phyloP scores from a whole-genome alignment of 2,113 vertebrate genomes.

The Paedocypris sp. region DNA sequence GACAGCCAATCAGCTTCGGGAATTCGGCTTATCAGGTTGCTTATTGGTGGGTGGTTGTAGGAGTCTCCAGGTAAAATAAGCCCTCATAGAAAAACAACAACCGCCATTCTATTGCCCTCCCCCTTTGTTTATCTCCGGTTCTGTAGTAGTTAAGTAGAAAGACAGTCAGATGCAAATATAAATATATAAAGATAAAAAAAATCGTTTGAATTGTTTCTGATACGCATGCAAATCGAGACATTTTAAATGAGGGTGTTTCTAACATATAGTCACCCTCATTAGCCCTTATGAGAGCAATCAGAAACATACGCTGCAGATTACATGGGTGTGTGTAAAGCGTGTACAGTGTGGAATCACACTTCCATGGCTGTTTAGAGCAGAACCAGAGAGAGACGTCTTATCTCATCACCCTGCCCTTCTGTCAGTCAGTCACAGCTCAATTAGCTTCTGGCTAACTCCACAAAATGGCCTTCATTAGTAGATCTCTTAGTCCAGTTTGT shows the following conservation, averaged over 20 bases:
- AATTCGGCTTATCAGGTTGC: not conserved
- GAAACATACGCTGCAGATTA: conserved; percentile 25
- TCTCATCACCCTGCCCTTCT: conserved; percentile 24
- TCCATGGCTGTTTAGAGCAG: conserved; percentile 32
- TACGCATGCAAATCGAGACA: not conserved
- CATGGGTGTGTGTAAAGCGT: conserved; percentile 36
- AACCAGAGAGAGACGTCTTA: conserved; percentile 12
- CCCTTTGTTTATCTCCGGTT: conserved; percentile 2
- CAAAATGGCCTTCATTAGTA: not conserved
- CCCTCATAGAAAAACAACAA: conserved; percentile 20
- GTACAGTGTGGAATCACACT: conserved; percentile 37
- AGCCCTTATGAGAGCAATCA: conserved; percentile 25
- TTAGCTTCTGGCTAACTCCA: conserved; percentile 1
- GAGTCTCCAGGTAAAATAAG: conserved; percentile 42
- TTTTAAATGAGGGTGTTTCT: conserved; percentile 5
- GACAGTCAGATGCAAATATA: not conserved
- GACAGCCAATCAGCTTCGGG: conserved; percentile 31
- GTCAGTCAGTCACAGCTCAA: conserved; percentile 35
- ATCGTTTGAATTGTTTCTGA: not conserved
- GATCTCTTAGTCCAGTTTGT: not conserved
- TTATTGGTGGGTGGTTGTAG: conserved; percentile 28
- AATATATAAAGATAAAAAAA: not conserved
- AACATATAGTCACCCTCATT: conserved; percentile 25
- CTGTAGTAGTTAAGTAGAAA: not conserved
- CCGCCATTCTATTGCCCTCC: not conserved